Evolutionary conservation across 2,113 vertebrate species (phyloP), one percentile per base, ranked within the genome.

Genomic region (Tragulus kanchil): DNA sequence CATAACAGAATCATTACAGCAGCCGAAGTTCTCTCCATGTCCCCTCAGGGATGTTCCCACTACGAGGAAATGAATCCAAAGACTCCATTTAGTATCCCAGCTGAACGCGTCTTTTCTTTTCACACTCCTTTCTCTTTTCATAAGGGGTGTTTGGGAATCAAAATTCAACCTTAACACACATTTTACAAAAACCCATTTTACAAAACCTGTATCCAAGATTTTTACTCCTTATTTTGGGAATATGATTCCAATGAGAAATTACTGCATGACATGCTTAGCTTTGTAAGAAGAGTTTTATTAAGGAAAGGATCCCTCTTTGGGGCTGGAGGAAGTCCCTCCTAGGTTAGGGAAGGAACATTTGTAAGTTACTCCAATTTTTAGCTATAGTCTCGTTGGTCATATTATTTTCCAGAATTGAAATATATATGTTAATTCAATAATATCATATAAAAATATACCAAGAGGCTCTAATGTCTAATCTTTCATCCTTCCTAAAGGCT

Each of bases 121-220:
- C 31, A 48, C 2, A 56, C 5, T 8, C n/a, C 10, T 78, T 85
- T 87, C n/a, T 31, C n/a, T 64, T 83, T 69, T 21, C 11, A 19
- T 28, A 25, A 75, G 5, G 5, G 61, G 3, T 85, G 87, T 81
- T 85, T 85, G 56, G 16, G 75, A 90, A 77, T 87, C 58, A 88
- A 92, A 94, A 94, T 9, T 61, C 64, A 71, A 69, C 64, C 7
- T 96, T 26, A 78, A 50, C 42, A 85, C 28, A 89, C 36, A 85
- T 67, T 90, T 56, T 36, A 36, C 36, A 36, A 36, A 89, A 92
- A 83, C 14, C 8, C 59, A 31, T 61, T 62, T 52, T 86, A 93
- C 13, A 62, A 93, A 92, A 79, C 21, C 13, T 48, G 8, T 16
- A 81, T 3, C 56, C 25, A 85, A 81, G 62, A 54, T 90, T 89